phyloP scores from a whole-genome alignment of 2,113 vertebrate species.

The Otocyon megalotis region DNA sequence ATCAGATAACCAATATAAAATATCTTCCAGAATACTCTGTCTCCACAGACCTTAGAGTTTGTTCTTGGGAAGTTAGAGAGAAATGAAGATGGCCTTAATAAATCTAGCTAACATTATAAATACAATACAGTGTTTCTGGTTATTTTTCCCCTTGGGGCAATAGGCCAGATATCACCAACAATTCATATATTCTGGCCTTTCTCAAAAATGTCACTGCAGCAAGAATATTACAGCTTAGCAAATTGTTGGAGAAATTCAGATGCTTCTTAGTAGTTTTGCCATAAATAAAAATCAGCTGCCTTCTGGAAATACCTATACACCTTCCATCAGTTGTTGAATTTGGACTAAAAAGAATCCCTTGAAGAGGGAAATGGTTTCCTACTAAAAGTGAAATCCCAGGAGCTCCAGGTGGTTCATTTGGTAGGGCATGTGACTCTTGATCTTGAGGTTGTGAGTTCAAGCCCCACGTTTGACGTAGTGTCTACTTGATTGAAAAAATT shows the following conservation, averaged over 20 bases:
- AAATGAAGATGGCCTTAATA: constrained; percentile 78
- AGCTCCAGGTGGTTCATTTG: not conserved
- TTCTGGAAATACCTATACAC: not conserved
- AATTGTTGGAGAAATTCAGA: constrained; percentile 19
- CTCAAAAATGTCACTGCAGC: constrained; percentile 70
- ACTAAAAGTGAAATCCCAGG: not conserved
- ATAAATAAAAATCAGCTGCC: constrained; percentile 32
- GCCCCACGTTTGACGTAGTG: not conserved
- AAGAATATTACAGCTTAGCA: constrained; percentile 60
- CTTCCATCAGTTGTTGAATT: constrained; percentile 7
- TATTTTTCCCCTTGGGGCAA: constrained; percentile 65
- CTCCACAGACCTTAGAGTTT: constrained; percentile 81
- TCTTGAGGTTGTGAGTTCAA: not conserved
- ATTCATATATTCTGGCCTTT: constrained; percentile 76
- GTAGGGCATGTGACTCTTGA: not conserved
- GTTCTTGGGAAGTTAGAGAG: constrained; percentile 77
- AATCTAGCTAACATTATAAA: constrained; percentile 78
- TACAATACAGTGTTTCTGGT: constrained; percentile 76
- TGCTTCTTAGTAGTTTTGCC: not conserved
- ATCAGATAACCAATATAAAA: constrained; percentile 83
- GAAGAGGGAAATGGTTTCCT: constrained; percentile 33
- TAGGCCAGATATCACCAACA: constrained; percentile 60
- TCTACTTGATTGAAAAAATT: not conserved
- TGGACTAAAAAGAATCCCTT: not conserved
- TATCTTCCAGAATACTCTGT: constrained; percentile 77